Evolutionary conservation across 2,113 vertebrate genomes (phyloP), one percentile per base, ranked within the genome.

Genomic region (Harpagus bidentatus): DNA sequence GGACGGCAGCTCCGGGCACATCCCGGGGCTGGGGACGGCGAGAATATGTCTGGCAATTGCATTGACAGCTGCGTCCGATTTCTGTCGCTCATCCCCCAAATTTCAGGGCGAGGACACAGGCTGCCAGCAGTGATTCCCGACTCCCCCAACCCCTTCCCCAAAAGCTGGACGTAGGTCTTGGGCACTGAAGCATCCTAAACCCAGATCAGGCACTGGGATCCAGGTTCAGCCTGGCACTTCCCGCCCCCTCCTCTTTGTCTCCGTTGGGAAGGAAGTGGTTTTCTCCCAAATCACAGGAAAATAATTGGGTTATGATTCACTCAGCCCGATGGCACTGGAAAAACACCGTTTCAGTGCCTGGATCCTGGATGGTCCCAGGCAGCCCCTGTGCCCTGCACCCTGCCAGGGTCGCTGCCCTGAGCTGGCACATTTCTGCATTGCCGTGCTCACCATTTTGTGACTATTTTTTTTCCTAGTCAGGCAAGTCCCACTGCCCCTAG

Each of bases 1-100:
- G 62, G 32, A 6, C 18, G 31, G 62, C 31, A 28, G 55, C 38
- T 83, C 59, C 63, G 8, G 56, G 5, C 11, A 7, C 34, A 12
- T 34, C 38, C n/a, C 34, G 10, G n/a, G 28, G 63, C 22, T 62
- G 47, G 20, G n/a, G 26, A 13, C 13, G 0, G 0, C 11, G 10
- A 31, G 20, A 26, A 3, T 67, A 3, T 9, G 42, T 18, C 56
- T 71, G 80, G n/a, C 45, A 31, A 9, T 66, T 23, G 32, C 38
- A 1, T 4, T 77, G 22, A 20, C 52, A 82, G 47, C 53, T 38
- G 43, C 14, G 36, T 76, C 31, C 1, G 16, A 15, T 45, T 84
- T 42, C 40, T 82, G 56, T 22, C 31, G n/a, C 32, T 82, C 42
- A 23, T 3, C 10, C 29, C 13, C 7, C 12, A 29, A 1, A 53